Percentiles rank a stretch among this genome's conserved stretches.
Evolutionary conservation across 2,113 vertebrate species (phyloP).

Genomic region (Microtus montanus): DNA sequence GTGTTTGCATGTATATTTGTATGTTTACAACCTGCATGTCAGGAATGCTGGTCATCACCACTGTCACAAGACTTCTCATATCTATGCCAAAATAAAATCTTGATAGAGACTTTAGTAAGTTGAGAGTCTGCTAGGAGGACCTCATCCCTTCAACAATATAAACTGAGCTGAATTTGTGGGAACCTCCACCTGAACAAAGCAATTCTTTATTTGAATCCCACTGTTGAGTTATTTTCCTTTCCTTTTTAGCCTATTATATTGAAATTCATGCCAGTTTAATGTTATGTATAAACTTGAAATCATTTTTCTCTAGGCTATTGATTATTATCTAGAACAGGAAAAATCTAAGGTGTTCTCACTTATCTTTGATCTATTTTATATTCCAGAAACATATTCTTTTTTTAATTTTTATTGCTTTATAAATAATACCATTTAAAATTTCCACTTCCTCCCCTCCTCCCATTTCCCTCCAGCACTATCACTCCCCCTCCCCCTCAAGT

Average conservation of each 20-base stretch:
- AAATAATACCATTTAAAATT: too few species aligned
- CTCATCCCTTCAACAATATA: background rate
- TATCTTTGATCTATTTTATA: background rate
- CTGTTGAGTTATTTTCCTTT: background rate
- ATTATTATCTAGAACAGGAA: conserved; percentile 21
- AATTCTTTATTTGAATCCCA: background rate
- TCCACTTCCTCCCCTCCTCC: too few species aligned
- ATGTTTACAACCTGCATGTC: background rate
- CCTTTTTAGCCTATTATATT: background rate
- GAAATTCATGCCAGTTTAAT: background rate
- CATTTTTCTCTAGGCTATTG: background rate
- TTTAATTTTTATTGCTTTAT: too few species aligned
- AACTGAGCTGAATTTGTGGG: background rate
- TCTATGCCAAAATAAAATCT: background rate
- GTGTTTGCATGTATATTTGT: background rate
- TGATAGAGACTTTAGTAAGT: background rate
- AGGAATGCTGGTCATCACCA: background rate
- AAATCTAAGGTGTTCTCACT: background rate
- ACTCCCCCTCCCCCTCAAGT: too few species aligned
- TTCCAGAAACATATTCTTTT: background rate
- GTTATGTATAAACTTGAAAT: background rate
- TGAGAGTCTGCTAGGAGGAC: background rate
- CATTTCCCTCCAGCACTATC: too few species aligned
- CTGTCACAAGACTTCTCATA: background rate
- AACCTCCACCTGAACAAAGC: background rate